phyloP scores from a whole-genome alignment of 1,140 invertebrate species.

The Watersipora subatra region DNA sequence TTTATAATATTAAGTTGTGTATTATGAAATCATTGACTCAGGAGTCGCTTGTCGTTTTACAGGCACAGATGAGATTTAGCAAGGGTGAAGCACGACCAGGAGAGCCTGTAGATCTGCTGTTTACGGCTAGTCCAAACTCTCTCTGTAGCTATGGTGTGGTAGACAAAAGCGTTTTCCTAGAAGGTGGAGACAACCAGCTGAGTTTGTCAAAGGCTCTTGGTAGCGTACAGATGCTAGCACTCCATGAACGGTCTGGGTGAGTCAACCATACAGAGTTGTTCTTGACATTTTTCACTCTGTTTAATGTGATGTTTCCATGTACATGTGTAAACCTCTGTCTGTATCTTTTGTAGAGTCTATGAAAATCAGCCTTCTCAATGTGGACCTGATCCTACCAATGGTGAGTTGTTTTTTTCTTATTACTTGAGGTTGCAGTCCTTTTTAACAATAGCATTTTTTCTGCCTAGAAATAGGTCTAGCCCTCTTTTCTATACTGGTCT shows the following conservation, averaged over 20 bases:
- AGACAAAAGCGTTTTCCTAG: slow-evolving; percentile 47
- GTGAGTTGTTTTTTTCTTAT: too few relatives aligned
- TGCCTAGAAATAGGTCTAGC: too few relatives aligned
- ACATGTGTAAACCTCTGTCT: too few relatives aligned
- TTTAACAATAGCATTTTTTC: too few relatives aligned
- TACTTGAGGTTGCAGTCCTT: too few relatives aligned
- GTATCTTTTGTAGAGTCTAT: too few relatives aligned
- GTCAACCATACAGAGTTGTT: too few relatives aligned
- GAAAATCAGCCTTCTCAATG: too few relatives aligned
- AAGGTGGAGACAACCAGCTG: slow-evolving; percentile 35
- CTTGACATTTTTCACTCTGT: too few relatives aligned
- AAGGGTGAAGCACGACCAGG: slow-evolving; percentile 43
- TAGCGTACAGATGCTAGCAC: neutral
- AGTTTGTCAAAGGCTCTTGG: slow-evolving; percentile 22
- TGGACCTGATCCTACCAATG: too few relatives aligned
- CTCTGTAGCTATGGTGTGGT: slow-evolving; percentile 49
- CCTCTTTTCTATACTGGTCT: too few relatives aligned
- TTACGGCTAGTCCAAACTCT: slow-evolving; percentile 45
- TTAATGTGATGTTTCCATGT: too few relatives aligned
- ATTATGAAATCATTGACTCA: neutral
- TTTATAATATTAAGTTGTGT: neutral
- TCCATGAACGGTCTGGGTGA: neutral
- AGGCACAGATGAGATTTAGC: slow-evolving; percentile 36
- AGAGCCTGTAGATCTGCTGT: slow-evolving; percentile 37
- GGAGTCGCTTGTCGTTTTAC: neutral